Evolutionary conservation across 2,888 invertebrate species (phyloP).

Genomic region (Parapristionchus giblindavisi): DNA sequence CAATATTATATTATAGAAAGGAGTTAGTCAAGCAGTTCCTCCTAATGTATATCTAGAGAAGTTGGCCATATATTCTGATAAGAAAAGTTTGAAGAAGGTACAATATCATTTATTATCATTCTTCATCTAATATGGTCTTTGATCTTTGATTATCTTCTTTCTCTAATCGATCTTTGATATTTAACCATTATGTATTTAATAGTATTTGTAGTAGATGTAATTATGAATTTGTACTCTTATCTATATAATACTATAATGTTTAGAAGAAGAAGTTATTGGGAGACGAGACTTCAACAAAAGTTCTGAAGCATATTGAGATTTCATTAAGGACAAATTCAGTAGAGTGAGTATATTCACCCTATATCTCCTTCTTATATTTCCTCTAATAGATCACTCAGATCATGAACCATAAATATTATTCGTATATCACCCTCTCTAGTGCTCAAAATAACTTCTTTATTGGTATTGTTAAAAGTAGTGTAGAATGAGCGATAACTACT

Average conservation of each 20-base stretch:
- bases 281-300: slow-evolving; percentile 90
- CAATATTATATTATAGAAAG: slow-evolving; percentile 75
- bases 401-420: too few species aligned
- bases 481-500: background rate
- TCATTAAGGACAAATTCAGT: slow-evolving; percentile 98
- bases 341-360: slow-evolving; percentile 85
- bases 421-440: slow-evolving; percentile 59
- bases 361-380: too few species aligned
- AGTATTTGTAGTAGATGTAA: too few species aligned
- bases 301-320: slow-evolving; percentile 95
- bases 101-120: background rate
- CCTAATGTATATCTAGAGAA: slow-evolving; percentile 95
- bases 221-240: too few species aligned
- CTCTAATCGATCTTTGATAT: too few species aligned
- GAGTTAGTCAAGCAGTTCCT: slow-evolving; percentile 86
- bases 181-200: too few species aligned
- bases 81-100: slow-evolving; percentile 75
- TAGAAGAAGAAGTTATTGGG: slow-evolving; percentile 72
- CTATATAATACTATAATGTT: too few species aligned
- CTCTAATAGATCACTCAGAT: too few species aligned
- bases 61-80: slow-evolving; percentile 86
- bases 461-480: background rate
- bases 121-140: too few species aligned
- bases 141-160: too few species aligned
- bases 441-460: background rate